Percentiles rank a stretch among this genome's conserved stretches.
Evolutionary conservation across 2,888 invertebrate species (phyloP).

Genomic region (Microctonus aethiopoides): DNA sequence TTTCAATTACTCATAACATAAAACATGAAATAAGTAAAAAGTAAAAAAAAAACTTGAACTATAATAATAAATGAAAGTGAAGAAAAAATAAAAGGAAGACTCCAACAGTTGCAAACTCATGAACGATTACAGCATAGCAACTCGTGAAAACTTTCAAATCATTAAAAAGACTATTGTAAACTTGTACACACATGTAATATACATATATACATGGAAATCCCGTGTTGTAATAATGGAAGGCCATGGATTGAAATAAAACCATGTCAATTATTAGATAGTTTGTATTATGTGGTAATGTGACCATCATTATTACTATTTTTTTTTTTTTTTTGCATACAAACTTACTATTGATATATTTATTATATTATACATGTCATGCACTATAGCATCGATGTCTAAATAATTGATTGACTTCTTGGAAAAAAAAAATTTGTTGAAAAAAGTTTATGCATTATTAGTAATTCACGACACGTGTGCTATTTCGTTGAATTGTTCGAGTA

Average conservation of each 20-base stretch:
- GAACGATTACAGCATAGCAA: not conserved
- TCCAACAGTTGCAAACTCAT: not conserved
- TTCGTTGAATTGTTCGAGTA: not conserved
- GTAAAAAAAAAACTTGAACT: not conserved
- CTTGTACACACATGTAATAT: not conserved
- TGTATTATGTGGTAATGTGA: constrained; percentile 2
- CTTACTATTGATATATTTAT: too few species aligned
- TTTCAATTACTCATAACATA: not conserved
- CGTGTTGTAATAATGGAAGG: not conserved
- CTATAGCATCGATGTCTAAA: constrained; percentile 3
- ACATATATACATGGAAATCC: not conserved
- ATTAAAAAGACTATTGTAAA: not conserved
- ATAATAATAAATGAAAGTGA: too few species aligned
- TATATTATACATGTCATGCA: not conserved
- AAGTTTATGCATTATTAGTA: not conserved
- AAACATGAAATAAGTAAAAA: not conserved
- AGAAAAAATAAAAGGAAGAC: not conserved
- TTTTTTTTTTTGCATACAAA: not conserved
- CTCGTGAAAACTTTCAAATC: not conserved
- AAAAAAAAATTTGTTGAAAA: not conserved
- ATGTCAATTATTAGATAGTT: constrained; percentile 11
- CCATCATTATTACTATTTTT: not conserved
- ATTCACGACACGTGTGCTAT: not conserved
- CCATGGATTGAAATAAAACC: constrained; percentile 17
- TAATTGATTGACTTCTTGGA: constrained; percentile 2